A percentile compares a stretch with the other conserved stretches of the same genome.
Conservation (phyloP, 2,113 vertebrate genomes). For the Lophura nycthemera region DNA sequence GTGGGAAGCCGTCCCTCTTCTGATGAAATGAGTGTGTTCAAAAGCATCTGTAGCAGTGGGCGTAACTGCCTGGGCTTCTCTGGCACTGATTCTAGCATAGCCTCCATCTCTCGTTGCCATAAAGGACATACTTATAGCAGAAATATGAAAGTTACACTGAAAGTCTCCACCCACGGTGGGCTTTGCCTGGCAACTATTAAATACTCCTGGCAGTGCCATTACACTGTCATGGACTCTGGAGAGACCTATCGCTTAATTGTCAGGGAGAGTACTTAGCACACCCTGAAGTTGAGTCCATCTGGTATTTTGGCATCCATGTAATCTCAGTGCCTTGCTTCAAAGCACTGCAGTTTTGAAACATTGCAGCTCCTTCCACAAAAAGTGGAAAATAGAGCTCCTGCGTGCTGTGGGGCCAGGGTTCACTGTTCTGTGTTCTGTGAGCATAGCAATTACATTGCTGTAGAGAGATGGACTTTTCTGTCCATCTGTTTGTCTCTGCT, state of each 20-base stretch:
- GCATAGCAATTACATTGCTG: neutral
- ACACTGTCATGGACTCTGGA: neutral
- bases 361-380: neutral
- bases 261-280: neutral
- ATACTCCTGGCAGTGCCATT: neutral
- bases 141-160: neutral
- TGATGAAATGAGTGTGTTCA: neutral
- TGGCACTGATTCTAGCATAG: neutral
- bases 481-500: neutral
- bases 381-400: neutral
- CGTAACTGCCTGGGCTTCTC: constrained; percentile 9
- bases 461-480: neutral
- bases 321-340: neutral
- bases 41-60: neutral
- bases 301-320: neutral
- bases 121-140: neutral
- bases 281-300: neutral
- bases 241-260: neutral
- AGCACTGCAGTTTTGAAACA: neutral
- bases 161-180: neutral
- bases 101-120: neutral
- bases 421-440: neutral
- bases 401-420: neutral
- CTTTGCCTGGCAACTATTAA: neutral
- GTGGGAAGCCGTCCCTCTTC: neutral